phyloP scores from a whole-genome alignment of 2,888 invertebrate genomes.

The Machimus atricapillus region DNA sequence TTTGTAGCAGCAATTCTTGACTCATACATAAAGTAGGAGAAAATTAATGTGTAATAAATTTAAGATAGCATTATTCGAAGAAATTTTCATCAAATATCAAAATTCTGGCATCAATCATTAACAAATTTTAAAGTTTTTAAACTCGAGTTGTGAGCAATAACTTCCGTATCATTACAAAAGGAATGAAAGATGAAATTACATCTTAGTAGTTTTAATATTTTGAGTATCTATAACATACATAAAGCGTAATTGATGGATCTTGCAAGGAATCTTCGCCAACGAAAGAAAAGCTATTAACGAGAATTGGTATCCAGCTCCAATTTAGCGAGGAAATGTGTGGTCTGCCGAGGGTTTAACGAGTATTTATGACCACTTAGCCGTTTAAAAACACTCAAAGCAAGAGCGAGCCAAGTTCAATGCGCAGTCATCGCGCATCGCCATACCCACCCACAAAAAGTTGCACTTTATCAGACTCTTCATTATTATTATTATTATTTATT shows the following conservation, averaged over 20 bases:
- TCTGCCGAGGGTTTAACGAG: conserved; percentile 23
- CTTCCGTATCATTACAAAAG: too few relatives aligned
- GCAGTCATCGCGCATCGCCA: neutral
- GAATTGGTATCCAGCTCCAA: conserved; percentile 28
- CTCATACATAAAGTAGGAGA: too few relatives aligned
- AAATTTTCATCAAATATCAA: too few relatives aligned
- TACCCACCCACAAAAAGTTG: conserved; percentile 20
- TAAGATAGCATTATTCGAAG: too few relatives aligned
- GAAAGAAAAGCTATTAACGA: neutral
- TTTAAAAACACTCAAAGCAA: conserved; percentile 1
- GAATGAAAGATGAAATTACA: neutral
- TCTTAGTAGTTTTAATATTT: neutral
- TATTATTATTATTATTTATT: neutral
- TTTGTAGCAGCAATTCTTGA: too few relatives aligned
- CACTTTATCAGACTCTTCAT: conserved; percentile 29
- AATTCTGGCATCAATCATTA: too few relatives aligned
- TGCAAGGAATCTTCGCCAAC: neutral
- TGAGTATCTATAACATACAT: neutral
- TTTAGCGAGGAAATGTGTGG: conserved; percentile 29
- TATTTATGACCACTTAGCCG: conserved; percentile 33
- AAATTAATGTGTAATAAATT: too few relatives aligned
- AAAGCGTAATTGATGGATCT: neutral
- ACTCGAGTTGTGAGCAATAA: too few relatives aligned
- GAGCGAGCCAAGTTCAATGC: neutral
- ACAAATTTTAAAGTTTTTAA: too few relatives aligned